Conservation (phyloP, 2,797 vertebrate genomes). For the Champsocephalus esox region DNA sequence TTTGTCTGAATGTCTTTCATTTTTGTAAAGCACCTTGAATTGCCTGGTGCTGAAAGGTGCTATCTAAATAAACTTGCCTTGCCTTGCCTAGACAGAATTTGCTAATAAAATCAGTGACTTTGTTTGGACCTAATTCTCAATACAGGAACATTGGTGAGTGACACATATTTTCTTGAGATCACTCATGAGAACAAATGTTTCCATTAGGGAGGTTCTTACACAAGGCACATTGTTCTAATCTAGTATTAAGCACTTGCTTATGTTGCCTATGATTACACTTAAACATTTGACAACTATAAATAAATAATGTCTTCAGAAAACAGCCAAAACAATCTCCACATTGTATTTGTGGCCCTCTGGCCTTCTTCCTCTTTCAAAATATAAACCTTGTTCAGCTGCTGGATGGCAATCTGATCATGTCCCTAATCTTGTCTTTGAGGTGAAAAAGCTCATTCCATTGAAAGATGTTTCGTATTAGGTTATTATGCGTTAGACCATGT, state of each 20-base stretch:
- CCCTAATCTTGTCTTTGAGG: slow-evolving; percentile 47
- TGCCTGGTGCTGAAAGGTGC: too few relatives aligned
- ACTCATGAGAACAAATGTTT: neutral
- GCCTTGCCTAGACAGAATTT: neutral
- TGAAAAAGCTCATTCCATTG: slow-evolving; percentile 39
- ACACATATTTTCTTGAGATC: neutral
- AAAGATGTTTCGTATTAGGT: slow-evolving; percentile 21
- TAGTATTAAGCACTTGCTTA: neutral
- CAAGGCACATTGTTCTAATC: neutral
- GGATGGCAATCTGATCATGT: slow-evolving; percentile 28
- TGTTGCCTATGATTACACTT: neutral
- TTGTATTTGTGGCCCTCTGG: neutral
- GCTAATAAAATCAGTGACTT: neutral
- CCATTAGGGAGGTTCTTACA: neutral
- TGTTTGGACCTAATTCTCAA: neutral
- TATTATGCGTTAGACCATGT: slow-evolving; percentile 38
- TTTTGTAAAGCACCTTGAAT: too few relatives aligned
- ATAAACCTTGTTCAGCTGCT: slow-evolving; percentile 12
- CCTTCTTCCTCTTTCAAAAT: neutral
- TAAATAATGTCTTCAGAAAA: neutral
- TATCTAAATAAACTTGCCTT: too few relatives aligned
- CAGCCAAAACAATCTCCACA: neutral
- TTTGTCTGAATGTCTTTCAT: too few relatives aligned
- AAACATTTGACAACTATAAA: neutral
- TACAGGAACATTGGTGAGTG: neutral